Percentiles rank a stretch among this genome's conserved stretches.
Conservation (phyloP, 2,113 vertebrate genomes). For the Oryzias melastigma region DNA sequence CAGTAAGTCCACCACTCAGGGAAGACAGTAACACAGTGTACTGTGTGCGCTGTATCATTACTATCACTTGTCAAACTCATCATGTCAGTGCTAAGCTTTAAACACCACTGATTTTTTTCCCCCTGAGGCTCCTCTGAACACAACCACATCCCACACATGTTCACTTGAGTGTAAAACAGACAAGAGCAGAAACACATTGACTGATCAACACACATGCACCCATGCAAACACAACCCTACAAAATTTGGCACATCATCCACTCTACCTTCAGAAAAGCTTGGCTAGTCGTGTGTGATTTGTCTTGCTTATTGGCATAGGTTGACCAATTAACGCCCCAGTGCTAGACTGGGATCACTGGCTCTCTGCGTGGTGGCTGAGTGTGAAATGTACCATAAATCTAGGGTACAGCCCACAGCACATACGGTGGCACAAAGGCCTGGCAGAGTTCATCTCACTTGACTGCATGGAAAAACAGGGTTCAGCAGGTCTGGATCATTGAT, state of each 20-base stretch:
- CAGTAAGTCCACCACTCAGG: constrained; percentile 22
- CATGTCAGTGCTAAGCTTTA: constrained; percentile 49
- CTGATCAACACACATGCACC: constrained; percentile 30
- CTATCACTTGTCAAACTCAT: constrained; percentile 52
- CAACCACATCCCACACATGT: constrained; percentile 54
- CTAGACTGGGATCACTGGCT: constrained; percentile 67
- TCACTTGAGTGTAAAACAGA: constrained; percentile 40
- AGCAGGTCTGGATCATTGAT: constrained; percentile 34
- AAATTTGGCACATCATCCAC: constrained; percentile 36
- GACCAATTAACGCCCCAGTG: constrained; percentile 71
- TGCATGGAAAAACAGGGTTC: constrained; percentile 50
- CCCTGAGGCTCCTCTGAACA: constrained; percentile 21
- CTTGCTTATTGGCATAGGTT: constrained; percentile 65
- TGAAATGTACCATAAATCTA: constrained; percentile 78
- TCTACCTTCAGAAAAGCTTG: constrained; percentile 36
- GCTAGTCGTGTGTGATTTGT: constrained; percentile 63
- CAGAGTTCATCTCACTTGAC: constrained; percentile 48
- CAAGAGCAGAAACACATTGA: constrained; percentile 52
- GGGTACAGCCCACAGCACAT: constrained; percentile 59
- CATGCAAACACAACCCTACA: constrained; percentile 10
- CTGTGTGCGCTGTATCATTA: constrained; percentile 27
- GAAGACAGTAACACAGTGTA: constrained; percentile 24
- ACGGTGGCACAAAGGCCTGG: constrained; percentile 60
- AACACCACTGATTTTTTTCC: constrained; percentile 25
- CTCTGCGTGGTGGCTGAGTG: constrained; percentile 62